Conservation (phyloP, 2,888 invertebrate species). For the Chorisops tibialis region DNA sequence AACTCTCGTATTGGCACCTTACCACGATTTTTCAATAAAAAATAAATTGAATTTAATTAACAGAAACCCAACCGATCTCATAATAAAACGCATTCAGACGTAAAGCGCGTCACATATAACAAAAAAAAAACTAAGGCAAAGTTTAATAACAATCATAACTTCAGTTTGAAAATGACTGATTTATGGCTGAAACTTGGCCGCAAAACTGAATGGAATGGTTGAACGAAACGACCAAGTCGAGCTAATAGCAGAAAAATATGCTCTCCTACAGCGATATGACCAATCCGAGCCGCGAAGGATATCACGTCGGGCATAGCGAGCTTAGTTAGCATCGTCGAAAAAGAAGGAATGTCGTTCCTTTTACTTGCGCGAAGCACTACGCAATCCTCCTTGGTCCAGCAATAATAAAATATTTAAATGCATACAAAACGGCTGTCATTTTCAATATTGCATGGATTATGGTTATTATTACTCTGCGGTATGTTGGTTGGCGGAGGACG, state of each 20-base stretch:
- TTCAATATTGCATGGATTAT: slow-evolving; percentile 32
- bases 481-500: background rate
- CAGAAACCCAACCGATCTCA: background rate
- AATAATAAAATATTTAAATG: slow-evolving; percentile 28
- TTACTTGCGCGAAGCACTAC: background rate
- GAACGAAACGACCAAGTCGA: too few species aligned
- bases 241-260: too few species aligned
- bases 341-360: too few species aligned
- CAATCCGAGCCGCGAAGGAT: too few species aligned
- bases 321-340: too few species aligned
- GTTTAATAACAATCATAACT: slow-evolving; percentile 21
- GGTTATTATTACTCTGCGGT: slow-evolving; percentile 27
- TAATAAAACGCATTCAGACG: background rate
- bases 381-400: background rate
- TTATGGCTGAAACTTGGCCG: slow-evolving; percentile 3
- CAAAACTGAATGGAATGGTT: background rate
- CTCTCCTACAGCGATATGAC: too few species aligned
- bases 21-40: background rate
- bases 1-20: slow-evolving; percentile 7
- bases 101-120: too few species aligned
- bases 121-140: background rate
- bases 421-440: slow-evolving; percentile 33
- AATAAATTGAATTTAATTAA: slow-evolving; percentile 18
- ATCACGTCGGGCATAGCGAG: too few species aligned
- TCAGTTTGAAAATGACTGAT: slow-evolving; percentile 19